phyloP scores from a whole-genome alignment of 2,797 vertebrate genomes.

The Oreochromis mossambicus region DNA sequence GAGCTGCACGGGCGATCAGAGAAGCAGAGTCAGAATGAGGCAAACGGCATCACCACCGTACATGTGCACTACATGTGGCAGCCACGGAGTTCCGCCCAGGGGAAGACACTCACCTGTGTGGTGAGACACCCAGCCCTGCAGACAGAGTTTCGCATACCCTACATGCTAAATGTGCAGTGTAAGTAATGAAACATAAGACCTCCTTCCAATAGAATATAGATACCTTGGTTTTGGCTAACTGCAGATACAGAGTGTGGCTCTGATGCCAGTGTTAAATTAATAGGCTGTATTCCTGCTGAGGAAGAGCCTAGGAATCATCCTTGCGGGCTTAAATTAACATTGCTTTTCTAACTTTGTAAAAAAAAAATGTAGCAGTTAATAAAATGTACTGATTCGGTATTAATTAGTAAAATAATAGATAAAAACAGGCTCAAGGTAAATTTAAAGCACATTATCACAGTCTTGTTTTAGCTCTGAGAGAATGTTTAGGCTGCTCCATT shows the following conservation, averaged over 20 bases:
- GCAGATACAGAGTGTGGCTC: background rate
- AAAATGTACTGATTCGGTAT: background rate
- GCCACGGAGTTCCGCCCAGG: constrained; percentile 86
- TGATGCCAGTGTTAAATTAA: background rate
- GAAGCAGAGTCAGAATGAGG: constrained; percentile 73
- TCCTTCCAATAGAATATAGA: background rate
- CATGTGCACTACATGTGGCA: constrained; percentile 82
- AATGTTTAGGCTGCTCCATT: background rate
- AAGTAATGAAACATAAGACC: constrained; percentile 64
- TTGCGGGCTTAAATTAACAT: background rate
- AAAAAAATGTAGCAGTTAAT: background rate
- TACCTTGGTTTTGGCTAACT: background rate
- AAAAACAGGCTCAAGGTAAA: background rate
- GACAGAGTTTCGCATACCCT: constrained; percentile 84
- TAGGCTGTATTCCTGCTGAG: background rate
- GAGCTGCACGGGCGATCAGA: constrained; percentile 83
- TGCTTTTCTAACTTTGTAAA: background rate
- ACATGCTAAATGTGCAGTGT: constrained; percentile 89
- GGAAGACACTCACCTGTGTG: constrained; percentile 86
- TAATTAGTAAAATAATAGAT: background rate
- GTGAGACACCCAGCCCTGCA: constrained; percentile 90
- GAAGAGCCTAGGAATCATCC: background rate
- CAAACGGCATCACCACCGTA: constrained; percentile 85
- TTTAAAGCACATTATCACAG: background rate
- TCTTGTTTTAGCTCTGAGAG: background rate